Conservation (phyloP, 2,113 vertebrate species). For the Isichthys henryi region DNA sequence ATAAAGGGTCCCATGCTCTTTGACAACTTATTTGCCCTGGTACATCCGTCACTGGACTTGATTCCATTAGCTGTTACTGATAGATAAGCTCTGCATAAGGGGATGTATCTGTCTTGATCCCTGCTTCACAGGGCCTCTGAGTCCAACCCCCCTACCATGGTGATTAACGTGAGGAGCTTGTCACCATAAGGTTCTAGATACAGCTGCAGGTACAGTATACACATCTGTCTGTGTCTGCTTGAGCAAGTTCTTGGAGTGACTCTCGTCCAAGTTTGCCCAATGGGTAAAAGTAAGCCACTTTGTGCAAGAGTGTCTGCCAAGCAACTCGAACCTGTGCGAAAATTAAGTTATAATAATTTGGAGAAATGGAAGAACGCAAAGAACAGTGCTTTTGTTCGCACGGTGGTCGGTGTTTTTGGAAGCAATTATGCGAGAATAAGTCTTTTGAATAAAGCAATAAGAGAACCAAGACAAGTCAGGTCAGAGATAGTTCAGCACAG, state of each 20-base stretch:
- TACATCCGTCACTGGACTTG: constrained; percentile 39
- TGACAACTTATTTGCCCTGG: constrained; percentile 40
- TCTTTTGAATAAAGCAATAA: not conserved
- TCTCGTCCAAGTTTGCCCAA: not conserved
- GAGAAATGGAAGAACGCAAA: not conserved
- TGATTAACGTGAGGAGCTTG: not conserved
- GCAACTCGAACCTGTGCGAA: not conserved
- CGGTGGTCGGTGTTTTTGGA: not conserved
- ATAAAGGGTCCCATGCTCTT: constrained; percentile 29
- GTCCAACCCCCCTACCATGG: not conserved
- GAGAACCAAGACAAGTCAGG: not conserved
- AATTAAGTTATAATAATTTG: not conserved
- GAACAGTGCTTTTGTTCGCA: not conserved
- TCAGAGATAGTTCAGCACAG: not conserved
- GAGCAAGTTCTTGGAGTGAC: not conserved
- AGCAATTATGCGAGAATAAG: not conserved
- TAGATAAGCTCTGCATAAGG: constrained; percentile 28
- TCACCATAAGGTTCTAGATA: not conserved
- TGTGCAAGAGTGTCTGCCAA: not conserved
- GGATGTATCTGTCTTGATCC: constrained; percentile 36
- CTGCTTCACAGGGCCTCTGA: not conserved
- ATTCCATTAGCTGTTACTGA: constrained; percentile 42
- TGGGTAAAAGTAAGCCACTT: not conserved
- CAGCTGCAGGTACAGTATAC: too few relatives aligned
- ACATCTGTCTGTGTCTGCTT: not conserved